A percentile compares a stretch with the other conserved stretches of the same genome.
Evolutionary conservation across 30 jellyfish, hydroid and myxozoan species (phyloP).

Genomic region (Hydractinia echinata): DNA sequence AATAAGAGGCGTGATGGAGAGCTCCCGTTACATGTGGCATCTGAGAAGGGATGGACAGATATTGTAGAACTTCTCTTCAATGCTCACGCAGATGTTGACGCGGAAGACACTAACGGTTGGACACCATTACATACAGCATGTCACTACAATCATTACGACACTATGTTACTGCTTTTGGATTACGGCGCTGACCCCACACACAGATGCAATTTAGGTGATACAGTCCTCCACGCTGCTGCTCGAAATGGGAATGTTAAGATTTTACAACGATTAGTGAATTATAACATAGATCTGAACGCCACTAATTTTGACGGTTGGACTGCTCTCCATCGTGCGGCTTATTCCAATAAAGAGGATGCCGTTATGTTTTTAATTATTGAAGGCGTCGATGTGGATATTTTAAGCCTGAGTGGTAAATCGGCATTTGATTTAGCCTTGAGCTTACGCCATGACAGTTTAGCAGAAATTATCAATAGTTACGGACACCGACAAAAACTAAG

Average conservation of each 20-base stretch:
- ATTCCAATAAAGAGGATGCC: conserved; percentile 15
- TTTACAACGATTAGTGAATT: conserved; percentile 4
- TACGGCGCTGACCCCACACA: conserved; percentile 40
- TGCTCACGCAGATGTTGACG: conserved; percentile 24
- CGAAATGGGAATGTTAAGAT: conserved; percentile 21
- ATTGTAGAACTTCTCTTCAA: conserved; percentile 6
- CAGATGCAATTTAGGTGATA: conserved; percentile 23
- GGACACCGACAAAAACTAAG: not conserved
- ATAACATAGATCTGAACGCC: conserved; percentile 28
- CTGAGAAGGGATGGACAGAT: conserved; percentile 24
- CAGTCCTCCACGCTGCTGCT: conserved; percentile 33
- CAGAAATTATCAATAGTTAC: conserved; percentile 15
- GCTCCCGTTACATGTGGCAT: conserved; percentile 32
- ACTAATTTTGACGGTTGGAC: conserved; percentile 39
- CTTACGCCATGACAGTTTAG: conserved; percentile 8
- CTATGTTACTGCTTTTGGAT: conserved; percentile 22
- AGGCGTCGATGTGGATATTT: conserved; percentile 30
- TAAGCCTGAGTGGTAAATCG: conserved; percentile 23
- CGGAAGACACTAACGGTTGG: conserved; percentile 16
- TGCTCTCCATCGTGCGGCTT: conserved; percentile 35
- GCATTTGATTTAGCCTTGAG: conserved; percentile 27
- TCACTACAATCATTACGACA: conserved; percentile 30
- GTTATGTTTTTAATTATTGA: conserved; percentile 19
- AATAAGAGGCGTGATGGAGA: conserved; percentile 27
- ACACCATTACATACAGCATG: conserved; percentile 36